Evolutionary conservation across 2,797 vertebrate genomes (phyloP).

Genomic region (Bradypodion ventrale): DNA sequence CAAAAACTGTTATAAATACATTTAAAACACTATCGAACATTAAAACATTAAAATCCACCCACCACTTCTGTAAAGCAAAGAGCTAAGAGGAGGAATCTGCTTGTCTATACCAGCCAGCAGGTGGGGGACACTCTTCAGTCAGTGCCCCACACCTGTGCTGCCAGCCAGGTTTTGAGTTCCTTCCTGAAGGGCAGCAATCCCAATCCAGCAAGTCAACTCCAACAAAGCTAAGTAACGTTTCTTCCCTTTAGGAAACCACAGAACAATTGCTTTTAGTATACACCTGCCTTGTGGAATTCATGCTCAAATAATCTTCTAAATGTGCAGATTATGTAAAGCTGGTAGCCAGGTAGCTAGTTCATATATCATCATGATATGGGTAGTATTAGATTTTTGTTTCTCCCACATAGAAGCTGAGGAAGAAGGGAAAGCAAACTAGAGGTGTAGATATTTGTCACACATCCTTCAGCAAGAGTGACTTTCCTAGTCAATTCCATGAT

Average conservation of each 20-base stretch:
- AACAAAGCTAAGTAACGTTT: neutral
- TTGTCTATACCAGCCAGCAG: no score
- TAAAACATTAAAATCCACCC: no score
- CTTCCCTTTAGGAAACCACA: neutral
- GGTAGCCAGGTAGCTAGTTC: neutral
- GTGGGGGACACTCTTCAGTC: no score
- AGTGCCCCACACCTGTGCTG: no score
- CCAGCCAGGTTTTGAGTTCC: no score
- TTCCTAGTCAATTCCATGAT: neutral
- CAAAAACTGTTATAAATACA: no score
- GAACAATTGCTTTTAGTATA: neutral
- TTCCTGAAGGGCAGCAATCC: no score
- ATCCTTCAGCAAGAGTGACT: neutral
- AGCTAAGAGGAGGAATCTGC: no score
- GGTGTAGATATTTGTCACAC: neutral
- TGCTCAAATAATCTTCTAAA: neutral
- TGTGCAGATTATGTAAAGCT: neutral
- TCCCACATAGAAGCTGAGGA: neutral
- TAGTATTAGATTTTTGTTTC: neutral
- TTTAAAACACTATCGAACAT: no score
- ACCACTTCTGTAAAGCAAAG: no score
- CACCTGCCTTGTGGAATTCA: neutral
- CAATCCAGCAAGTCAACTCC: neutral
- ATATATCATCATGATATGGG: neutral
- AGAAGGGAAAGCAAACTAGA: neutral